Evolutionary conservation across 1,140 invertebrate genomes (phyloP), one percentile per base, ranked within the genome.

Genomic region (Scaptomyza montana): DNA sequence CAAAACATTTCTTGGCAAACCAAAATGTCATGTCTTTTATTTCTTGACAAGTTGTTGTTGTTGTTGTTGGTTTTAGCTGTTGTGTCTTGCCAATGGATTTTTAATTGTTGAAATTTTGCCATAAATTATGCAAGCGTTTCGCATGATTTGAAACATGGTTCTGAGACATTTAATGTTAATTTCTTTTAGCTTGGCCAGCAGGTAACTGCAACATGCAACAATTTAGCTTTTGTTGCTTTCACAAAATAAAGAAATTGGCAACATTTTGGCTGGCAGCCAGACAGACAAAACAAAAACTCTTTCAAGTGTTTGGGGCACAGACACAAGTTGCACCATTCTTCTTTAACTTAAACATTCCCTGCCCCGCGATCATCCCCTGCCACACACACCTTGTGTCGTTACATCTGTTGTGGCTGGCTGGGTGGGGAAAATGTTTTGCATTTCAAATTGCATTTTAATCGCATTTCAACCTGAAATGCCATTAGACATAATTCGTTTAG

Each of bases 391-490:
- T 56, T 60, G 33, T 36, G 8, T 36, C 30, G 33, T 12, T 28
- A 33, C 65, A 68, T 60, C 36, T 60, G 63, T 16, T 33, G 10
- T 51, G 46, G 45, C 65, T 68, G 70, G 33, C 33, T 2, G 33
- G 7, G 2, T 51, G 33, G 5, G 54, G 43, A 39, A 80, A 89
- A 89, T 87, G 82, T 87, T 87, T 87, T 79, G 82, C 82, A 87
- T 87, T 89, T 87, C 79, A 89, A 89, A 89, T 89, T 89, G 84
- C 84, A 89, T 89, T 89, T 89, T 84, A 89, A 89, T 89, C 84
- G 84, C 84, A 89, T 89, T 89, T 89, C 84, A 89, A 89, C 84
- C 84, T 89, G 84, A 89, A 89, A 89, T 89, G 84, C 79, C 84
- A 89, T 89, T 89, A 89, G 84, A 89, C 84, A 89, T 89, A 89